Evolutionary conservation across 2,888 invertebrate genomes (phyloP).

Genomic region (Himalopsyche tibetana): DNA sequence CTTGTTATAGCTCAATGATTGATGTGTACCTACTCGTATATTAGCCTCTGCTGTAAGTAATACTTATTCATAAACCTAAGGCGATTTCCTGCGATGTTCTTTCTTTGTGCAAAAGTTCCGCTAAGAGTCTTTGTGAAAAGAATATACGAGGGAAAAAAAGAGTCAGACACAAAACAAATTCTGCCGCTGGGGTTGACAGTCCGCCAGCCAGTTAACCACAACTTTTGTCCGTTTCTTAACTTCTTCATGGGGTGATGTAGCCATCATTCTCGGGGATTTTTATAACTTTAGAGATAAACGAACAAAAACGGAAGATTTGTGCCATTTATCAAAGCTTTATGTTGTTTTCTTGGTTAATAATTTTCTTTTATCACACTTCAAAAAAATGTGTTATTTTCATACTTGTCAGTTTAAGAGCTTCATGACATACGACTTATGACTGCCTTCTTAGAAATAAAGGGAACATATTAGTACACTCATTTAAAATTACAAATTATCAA

Average conservation of each 20-base stretch:
- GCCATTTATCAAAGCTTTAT: constrained; percentile 16
- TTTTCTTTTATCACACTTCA: background rate
- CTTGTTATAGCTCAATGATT: background rate
- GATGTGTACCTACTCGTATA: background rate
- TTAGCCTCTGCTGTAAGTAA: constrained; percentile 7
- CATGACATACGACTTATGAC: too few species aligned
- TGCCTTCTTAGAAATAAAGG: too few species aligned
- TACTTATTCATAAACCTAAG: constrained; percentile 20
- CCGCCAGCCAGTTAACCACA: constrained; percentile 28
- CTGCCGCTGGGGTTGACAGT: constrained; percentile 20
- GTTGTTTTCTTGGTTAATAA: background rate
- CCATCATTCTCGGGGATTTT: background rate
- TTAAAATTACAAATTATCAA: too few species aligned
- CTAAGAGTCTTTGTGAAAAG: constrained; percentile 23
- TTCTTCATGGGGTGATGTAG: constrained; percentile 21
- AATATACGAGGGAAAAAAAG: background rate
- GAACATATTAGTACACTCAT: too few species aligned
- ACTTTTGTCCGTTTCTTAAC: constrained; percentile 10
- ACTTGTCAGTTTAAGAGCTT: too few species aligned
- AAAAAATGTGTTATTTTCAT: too few species aligned
- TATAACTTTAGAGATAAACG: constrained; percentile 32
- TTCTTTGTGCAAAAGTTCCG: constrained; percentile 38
- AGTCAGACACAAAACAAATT: constrained; percentile 43
- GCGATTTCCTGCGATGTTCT: constrained; percentile 42
- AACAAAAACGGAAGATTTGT: background rate